Base-by-base conservation (phyloP, 2,888 invertebrate species). In the Eilema sororculum region DNA sequence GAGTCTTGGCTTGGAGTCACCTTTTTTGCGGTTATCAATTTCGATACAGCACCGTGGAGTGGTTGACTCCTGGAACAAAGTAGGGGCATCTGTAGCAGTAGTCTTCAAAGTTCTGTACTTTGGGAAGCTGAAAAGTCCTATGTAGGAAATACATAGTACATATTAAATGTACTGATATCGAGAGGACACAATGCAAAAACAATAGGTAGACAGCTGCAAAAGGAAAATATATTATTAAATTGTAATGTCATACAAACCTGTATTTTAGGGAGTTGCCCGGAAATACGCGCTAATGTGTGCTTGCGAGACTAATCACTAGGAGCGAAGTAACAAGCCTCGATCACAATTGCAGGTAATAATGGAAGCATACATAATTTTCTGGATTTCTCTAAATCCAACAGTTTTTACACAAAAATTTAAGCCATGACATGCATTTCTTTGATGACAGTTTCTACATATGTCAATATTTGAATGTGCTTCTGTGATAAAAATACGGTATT, bases 301-400 rank as follows among this genome's bases (percentile, higher is more conserved):
- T 70, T 69, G 33, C 22, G 22, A 46, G 41, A 74, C 56, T 52
- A 68, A 60, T 67, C 68, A 71, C 58, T 37, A 41, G 71, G 73
- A 75, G 72, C 74, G 57, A 64, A 25, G n/a, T 65, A 57, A 68
- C 67, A 74, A 65, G 66, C 71, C 76, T 73, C 74, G 72, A 73
- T 70, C 52, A 69, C 59, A 74, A 72, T 62, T 24, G 58, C 33
- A 64, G 41, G 59, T 70, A 69, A 69, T 71, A 70, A 69, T 65
- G 68, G 74, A 56, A 76, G 74, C 71, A 84, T 73, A 78, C 87
- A 86, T 88, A 85, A 84, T 87, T 87, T 84, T 58, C 72, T 62
- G 24, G 78, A 74, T 79, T 70, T 75, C 73, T 74, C 69, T 74
- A 76, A 75, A 76, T 74, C 78, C 52, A 75, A 72, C 72, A 76